Conservation (phyloP, 2,797 vertebrate species). For the Hapalemur alaotrensis region DNA sequence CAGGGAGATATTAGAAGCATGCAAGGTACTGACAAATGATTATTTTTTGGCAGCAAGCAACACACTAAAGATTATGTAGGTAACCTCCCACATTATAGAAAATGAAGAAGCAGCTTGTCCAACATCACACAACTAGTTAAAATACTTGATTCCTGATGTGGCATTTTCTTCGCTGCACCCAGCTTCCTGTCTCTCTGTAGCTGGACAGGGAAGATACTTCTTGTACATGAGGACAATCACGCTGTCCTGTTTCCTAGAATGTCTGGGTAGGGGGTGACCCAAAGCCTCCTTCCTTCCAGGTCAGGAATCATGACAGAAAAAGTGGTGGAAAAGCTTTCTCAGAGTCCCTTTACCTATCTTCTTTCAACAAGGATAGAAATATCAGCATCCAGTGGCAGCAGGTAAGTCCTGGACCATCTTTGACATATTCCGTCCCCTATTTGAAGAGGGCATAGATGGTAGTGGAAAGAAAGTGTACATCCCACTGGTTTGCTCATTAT, state of each 20-base stretch:
- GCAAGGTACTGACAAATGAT: not conserved
- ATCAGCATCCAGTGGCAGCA: not conserved
- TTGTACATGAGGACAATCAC: not conserved
- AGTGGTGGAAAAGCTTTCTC: slow-evolving; percentile 13
- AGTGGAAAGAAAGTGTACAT: not conserved
- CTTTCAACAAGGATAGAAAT: slow-evolving; percentile 38
- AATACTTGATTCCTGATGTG: not conserved
- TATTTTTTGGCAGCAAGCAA: not conserved
- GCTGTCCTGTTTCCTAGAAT: not conserved
- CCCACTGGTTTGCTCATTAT: not conserved
- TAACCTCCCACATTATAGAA: not conserved
- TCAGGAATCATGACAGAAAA: slow-evolving; percentile 44
- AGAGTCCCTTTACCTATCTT: not conserved
- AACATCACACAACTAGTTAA: not conserved
- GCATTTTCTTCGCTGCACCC: not conserved
- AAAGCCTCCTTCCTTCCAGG: slow-evolving; percentile 40
- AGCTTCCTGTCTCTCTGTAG: not conserved
- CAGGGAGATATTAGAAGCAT: not conserved
- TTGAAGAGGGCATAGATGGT: not conserved
- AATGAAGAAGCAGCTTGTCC: not conserved
- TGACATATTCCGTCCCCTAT: not conserved
- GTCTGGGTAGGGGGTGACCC: not conserved
- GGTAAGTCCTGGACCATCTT: not conserved
- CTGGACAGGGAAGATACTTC: not conserved
- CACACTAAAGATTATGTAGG: not conserved